These are phyloP conservation scores for Argopecten irradians DNA, from an alignment of 1,140 invertebrate species.

Conservation along the genomic window DNA sequence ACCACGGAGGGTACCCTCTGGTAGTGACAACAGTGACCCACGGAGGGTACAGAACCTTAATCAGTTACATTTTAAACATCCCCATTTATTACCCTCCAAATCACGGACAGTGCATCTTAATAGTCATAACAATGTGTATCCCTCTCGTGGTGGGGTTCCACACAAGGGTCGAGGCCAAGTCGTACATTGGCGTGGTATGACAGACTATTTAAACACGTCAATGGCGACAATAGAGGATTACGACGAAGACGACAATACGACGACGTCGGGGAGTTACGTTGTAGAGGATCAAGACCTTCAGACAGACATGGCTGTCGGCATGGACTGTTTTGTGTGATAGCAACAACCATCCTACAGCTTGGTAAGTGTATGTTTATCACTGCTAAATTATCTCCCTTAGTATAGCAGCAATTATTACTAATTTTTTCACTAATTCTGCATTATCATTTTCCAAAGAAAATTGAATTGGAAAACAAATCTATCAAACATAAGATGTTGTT, in stretches of 20 bases:
- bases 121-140: background rate
- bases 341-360: background rate
- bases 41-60: background rate
- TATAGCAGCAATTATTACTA: background rate
- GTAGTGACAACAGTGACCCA: background rate
- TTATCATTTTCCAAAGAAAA: no score
- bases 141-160: background rate
- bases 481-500: no score
- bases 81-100: background rate
- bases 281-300: conserved; percentile 46
- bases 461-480: no score
- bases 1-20: background rate
- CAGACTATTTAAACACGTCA: conserved; percentile 46
- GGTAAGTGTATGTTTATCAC: background rate
- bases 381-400: background rate
- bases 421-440: no score
- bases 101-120: conserved; percentile 4
- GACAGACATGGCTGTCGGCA: conserved; percentile 29
- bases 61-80: background rate
- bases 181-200: conserved; percentile 24
- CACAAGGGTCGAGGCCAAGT: background rate
- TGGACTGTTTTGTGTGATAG: conserved; percentile 47
- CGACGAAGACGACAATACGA: conserved; percentile 48
- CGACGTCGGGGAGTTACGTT: conserved; percentile 54
- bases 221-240: conserved; percentile 49